Percentiles rank a stretch among this genome's conserved stretches.
Conservation (phyloP, 2,888 invertebrate genomes). For the Lochmaea capreae region DNA sequence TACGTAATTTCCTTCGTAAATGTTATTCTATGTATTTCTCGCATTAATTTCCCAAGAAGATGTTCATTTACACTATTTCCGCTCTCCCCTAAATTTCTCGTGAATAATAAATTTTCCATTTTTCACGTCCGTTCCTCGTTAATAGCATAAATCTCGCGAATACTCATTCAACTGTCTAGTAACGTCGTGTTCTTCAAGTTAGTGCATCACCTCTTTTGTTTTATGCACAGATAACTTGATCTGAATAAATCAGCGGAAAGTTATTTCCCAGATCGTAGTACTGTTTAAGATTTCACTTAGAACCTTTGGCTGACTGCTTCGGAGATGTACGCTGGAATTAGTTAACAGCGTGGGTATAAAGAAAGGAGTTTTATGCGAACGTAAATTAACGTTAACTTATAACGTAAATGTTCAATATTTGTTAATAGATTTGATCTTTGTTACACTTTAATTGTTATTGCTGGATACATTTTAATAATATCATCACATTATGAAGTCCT, state of each 20-base stretch:
- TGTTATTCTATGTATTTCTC: background rate
- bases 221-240: conserved; percentile 48
- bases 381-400: background rate
- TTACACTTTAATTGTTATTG: background rate
- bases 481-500: no score
- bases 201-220: conserved; percentile 51
- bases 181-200: conserved; percentile 47
- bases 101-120: conserved; percentile 39
- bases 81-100: conserved; percentile 7
- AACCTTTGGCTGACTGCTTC: conserved; percentile 15
- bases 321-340: conserved; percentile 17
- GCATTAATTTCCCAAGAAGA: background rate
- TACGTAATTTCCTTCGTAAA: no score
- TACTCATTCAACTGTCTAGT: conserved; percentile 48
- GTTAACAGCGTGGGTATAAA: conserved; percentile 14
- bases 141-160: conserved; percentile 44
- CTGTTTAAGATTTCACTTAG: conserved; percentile 32
- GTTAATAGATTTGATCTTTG: background rate
- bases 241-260: conserved; percentile 45
- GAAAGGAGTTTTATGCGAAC: background rate
- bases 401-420: background rate
- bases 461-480: no score
- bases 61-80: background rate
- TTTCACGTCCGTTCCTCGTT: conserved; percentile 39
- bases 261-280: conserved; percentile 41